A percentile compares a stretch with the other conserved stretches of the same genome.
phyloP scores from a whole-genome alignment of 2,797 vertebrate species.

The Hirundo rustica region DNA sequence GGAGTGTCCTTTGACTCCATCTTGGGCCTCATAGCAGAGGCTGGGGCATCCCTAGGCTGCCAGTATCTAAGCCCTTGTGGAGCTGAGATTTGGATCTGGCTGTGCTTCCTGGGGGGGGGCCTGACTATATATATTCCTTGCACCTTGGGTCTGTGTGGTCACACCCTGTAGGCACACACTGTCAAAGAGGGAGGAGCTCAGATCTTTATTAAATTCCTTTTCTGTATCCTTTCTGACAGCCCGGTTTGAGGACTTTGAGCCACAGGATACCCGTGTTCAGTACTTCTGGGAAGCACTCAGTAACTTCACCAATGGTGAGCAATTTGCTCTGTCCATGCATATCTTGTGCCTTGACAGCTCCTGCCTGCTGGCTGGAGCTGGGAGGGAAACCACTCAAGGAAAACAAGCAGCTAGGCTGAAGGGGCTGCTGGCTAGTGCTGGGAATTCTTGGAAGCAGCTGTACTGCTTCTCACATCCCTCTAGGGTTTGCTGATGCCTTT shows the following conservation, averaged over 20 bases:
- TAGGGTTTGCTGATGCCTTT: background rate
- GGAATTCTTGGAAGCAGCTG: background rate
- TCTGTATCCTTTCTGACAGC: slow-evolving; percentile 75
- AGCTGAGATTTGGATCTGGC: background rate
- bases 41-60: background rate
- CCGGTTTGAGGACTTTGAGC: slow-evolving; percentile 92
- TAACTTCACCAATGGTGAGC: slow-evolving; percentile 94
- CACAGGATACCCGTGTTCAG: slow-evolving; percentile 87
- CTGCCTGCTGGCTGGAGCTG: background rate
- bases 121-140: accelerated
- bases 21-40: background rate
- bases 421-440: background rate
- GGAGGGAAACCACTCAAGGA: background rate
- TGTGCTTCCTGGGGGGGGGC: background rate
- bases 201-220: background rate
- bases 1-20: background rate
- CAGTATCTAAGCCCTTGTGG: background rate
- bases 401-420: background rate
- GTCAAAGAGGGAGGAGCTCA: background rate
- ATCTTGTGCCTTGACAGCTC: background rate
- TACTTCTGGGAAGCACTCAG: slow-evolving; percentile 96
- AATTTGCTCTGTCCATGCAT: background rate
- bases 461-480: background rate
- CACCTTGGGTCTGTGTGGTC: background rate
- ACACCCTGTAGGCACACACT: background rate